Conservation (phyloP, 2,113 vertebrate genomes). For the Polypterus senegalus region DNA sequence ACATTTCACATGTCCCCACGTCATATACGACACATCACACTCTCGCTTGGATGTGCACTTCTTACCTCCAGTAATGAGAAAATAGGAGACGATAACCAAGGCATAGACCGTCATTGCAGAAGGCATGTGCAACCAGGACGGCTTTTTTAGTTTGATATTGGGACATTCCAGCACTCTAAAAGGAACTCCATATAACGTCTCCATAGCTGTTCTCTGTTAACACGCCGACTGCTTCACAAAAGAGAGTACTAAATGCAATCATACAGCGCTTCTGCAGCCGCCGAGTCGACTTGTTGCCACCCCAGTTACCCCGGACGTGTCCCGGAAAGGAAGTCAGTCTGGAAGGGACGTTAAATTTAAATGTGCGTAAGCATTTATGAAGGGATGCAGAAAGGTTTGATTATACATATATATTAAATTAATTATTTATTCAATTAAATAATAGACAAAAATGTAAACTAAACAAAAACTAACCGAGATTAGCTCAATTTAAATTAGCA, state of each 20-base stretch:
- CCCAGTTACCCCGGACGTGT: conserved; percentile 37
- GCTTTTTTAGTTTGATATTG: conserved; percentile 91
- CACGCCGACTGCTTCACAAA: background rate
- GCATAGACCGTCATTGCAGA: conserved; percentile 97
- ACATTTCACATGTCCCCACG: background rate
- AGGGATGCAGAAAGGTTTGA: background rate
- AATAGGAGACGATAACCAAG: conserved; percentile 89
- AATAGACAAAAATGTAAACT: background rate
- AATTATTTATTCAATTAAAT: background rate
- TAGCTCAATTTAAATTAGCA: background rate
- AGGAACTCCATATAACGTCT: conserved; percentile 74
- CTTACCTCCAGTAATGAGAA: conserved; percentile 96
- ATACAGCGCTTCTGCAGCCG: background rate
- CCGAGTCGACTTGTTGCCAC: background rate
- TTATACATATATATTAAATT: background rate
- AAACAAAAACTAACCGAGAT: background rate
- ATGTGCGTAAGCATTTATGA: background rate
- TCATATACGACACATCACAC: background rate
- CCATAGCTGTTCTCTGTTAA: conserved; percentile 45
- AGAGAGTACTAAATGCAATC: background rate
- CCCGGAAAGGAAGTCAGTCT: conserved; percentile 34
- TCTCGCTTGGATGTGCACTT: background rate
- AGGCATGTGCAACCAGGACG: conserved; percentile 92
- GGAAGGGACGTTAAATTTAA: background rate
- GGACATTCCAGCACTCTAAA: conserved; percentile 86